Conservation (phyloP, 2,797 vertebrate genomes). For the Microcaecilia unicolor region DNA sequence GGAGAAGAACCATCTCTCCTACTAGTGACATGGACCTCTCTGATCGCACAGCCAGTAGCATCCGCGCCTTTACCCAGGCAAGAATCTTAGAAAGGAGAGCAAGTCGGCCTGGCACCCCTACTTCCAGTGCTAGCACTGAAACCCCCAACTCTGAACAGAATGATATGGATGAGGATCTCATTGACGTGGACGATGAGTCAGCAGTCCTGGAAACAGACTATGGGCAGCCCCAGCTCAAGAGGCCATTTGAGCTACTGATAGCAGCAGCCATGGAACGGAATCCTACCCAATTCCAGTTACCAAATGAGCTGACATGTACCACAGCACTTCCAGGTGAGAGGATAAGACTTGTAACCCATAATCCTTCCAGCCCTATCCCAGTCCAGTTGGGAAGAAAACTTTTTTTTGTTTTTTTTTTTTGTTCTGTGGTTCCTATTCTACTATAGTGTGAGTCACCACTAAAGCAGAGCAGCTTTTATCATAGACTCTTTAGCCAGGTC, state of each 20-base stretch:
- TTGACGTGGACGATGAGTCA: slow-evolving; percentile 83
- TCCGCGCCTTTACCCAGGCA: slow-evolving; percentile 76
- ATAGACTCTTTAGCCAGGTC: too few species aligned
- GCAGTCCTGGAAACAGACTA: slow-evolving; percentile 73
- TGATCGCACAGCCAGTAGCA: slow-evolving; percentile 61
- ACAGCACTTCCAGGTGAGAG: slow-evolving; percentile 86
- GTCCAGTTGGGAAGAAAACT: too few species aligned
- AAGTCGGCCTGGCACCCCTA: slow-evolving; percentile 88
- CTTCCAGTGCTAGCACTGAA: slow-evolving; percentile 84
- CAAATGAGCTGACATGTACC: slow-evolving; percentile 92
- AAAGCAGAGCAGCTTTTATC: too few species aligned
- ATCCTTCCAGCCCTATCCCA: neutral
- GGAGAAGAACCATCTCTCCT: slow-evolving; percentile 78
- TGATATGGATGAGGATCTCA: slow-evolving; percentile 81
- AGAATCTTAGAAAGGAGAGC: slow-evolving; percentile 84
- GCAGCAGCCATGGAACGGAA: slow-evolving; percentile 95
- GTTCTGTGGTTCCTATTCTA: too few species aligned
- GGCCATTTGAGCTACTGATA: slow-evolving; percentile 92
- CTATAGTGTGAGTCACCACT: too few species aligned
- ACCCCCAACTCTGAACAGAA: slow-evolving; percentile 90
- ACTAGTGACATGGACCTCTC: slow-evolving; percentile 79
- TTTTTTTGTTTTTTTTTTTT: too few species aligned
- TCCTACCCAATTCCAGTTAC: slow-evolving; percentile 93
- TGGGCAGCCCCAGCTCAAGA: slow-evolving; percentile 70
- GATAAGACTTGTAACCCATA: neutral